Conservation (phyloP, 2,888 invertebrate species). For the Dione juno region DNA sequence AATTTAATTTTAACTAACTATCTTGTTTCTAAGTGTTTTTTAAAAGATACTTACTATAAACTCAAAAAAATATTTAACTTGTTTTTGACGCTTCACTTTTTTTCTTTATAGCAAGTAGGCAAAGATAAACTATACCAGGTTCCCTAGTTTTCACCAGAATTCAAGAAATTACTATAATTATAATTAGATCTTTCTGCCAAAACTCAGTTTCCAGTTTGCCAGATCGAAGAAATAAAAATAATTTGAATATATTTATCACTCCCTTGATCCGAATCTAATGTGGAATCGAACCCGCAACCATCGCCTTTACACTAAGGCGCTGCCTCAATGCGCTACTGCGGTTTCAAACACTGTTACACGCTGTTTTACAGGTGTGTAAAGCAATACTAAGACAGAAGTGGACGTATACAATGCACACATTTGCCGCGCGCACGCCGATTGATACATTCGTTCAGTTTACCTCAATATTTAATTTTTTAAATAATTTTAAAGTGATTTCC, state of each 20-base stretch:
- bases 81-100: too few relatives aligned
- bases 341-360: neutral
- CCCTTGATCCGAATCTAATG: too few relatives aligned
- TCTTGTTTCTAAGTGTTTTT: neutral
- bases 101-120: too few relatives aligned
- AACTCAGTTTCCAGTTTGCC: too few relatives aligned
- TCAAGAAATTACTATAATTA: too few relatives aligned
- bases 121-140: too few relatives aligned
- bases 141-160: too few relatives aligned
- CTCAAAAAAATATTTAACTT: too few relatives aligned
- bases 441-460: slow-evolving; percentile 48
- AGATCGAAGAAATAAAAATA: neutral
- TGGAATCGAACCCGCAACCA: neutral
- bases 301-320: neutral
- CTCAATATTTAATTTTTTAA: slow-evolving; percentile 33
- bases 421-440: slow-evolving; percentile 64
- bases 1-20: slow-evolving; percentile 33
- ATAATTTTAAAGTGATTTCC: slow-evolving; percentile 28
- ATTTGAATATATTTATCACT: neutral
- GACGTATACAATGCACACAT: slow-evolving; percentile 64
- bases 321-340: too few relatives aligned
- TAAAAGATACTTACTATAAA: too few relatives aligned
- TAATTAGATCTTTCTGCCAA: too few relatives aligned
- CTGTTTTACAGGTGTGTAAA: slow-evolving; percentile 40
- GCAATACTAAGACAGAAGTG: slow-evolving; percentile 51